These are phyloP conservation scores for Caenorhabditis sulstoni DNA, from an alignment of 2,888 invertebrate species.

Conservation along the genomic window DNA sequence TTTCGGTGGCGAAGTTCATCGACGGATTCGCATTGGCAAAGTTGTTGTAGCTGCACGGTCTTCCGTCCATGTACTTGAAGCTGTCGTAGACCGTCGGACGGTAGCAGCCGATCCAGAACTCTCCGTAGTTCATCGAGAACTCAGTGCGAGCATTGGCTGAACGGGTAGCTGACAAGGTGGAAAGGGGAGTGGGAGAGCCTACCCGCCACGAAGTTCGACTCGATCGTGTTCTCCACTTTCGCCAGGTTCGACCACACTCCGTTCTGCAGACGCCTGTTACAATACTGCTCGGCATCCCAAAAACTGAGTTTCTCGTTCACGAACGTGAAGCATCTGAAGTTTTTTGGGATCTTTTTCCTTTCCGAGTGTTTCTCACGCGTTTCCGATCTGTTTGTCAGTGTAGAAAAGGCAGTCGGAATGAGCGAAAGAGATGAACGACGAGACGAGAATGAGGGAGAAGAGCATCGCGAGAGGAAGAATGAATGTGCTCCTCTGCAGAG, in stretches of 20 bases:
- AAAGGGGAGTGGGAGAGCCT: neutral
- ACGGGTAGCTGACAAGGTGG: neutral
- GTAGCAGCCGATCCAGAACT: conserved; percentile 30
- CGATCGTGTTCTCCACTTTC: neutral
- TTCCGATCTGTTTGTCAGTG: conserved; percentile 2
- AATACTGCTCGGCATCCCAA: conserved; percentile 12
- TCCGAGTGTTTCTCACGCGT: conserved; percentile 10
- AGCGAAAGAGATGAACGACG: conserved; percentile 2
- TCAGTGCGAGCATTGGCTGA: conserved; percentile 8
- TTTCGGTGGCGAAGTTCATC: conserved; percentile 10
- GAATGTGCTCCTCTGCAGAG: neutral
- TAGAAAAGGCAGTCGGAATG: neutral
- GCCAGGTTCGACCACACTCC: conserved; percentile 27
- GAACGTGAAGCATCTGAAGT: conserved; percentile 25
- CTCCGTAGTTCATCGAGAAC: neutral
- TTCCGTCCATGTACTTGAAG: conserved; percentile 5
- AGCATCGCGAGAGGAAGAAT: conserved; percentile 15
- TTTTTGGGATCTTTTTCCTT: neutral
- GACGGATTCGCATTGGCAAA: conserved; percentile 18
- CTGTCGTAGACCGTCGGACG: conserved; percentile 13
- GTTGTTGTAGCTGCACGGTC: conserved; percentile 1
- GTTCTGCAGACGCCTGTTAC: neutral
- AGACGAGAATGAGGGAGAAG: conserved; percentile 16
- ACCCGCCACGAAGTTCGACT: conserved; percentile 13
- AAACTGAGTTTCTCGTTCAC: neutral